Base-by-base conservation (phyloP, 23 tunicate genomes). In the Trididemnum clinides region DNA sequence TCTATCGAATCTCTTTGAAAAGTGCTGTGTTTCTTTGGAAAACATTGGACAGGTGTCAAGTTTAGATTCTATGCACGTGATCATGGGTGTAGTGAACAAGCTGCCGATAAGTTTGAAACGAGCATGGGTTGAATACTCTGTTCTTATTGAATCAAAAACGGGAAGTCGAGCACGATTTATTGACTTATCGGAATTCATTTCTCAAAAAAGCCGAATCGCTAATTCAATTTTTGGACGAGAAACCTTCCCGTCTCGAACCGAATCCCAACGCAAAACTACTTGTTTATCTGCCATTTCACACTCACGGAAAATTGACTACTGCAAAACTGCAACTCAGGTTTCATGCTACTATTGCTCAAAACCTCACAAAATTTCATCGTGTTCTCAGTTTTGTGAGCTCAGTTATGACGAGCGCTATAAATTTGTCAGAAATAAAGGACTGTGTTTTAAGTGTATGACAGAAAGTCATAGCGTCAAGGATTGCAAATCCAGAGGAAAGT, bases 51-150 rank as follows among this genome's bases (percentile, higher is more conserved):
- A 70, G 21, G 15, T 37, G 10, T 70, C 77, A 33, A 70, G 77
- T 70, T n/a, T 70, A 12, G 77, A 70, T 70, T 70, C 77, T 3
- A 70, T 70, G 77, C 39, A 70, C 19, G 77, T 70, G 6, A 70
- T 70, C 36, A 33, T 70, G 77, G 3, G 39, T 33, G 36, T 70
- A 10, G 39, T 70, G 39, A 33, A 33, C 36, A 70, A 70, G 30
- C 36, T 70, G 36, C 35, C 77, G 18, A 12, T 33, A 4, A 6
- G 15, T n/a, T n/a, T 70, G 36, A 33, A 70, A 33, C 12, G 39
- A 4, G 12, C 38, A 70, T 70, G 77, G 77, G 21, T 70, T 25
- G 77, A 70, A n/a, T 23, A 33, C 5, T 70, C 77, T 23, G 77
- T 70, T n/a, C 12, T 3, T 10, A n/a, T 70, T 12, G 77, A 70